Evolutionary conservation across 2,113 vertebrate species (phyloP).

Genomic region (Podiceps cristatus): DNA sequence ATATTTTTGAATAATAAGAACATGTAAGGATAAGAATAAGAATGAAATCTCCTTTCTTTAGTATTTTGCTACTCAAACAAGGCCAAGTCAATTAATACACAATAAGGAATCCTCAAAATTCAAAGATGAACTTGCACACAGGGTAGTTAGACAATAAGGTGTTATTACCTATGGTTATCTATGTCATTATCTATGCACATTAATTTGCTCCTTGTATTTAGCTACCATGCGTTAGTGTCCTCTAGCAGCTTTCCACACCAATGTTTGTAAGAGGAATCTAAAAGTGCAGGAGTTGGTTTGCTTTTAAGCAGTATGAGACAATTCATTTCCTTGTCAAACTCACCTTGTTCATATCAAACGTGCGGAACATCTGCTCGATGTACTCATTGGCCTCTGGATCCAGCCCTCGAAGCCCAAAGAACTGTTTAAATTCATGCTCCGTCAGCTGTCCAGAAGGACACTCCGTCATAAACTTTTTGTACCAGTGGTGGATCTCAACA

Average conservation of each 20-base stretch:
- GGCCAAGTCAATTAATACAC: neutral
- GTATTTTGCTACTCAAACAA: neutral
- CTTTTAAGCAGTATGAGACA: neutral
- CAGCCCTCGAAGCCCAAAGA: slow-evolving; percentile 87
- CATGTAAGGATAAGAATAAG: neutral
- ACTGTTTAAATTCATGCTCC: slow-evolving; percentile 92
- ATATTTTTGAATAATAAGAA: neutral
- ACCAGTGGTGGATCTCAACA: slow-evolving; percentile 93
- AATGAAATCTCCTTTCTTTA: neutral
- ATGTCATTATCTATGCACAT: neutral
- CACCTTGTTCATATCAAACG: slow-evolving; percentile 96
- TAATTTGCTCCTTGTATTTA: neutral
- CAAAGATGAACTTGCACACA: neutral
- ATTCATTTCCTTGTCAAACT: neutral
- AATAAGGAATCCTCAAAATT: neutral
- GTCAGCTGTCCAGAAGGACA: slow-evolving; percentile 93
- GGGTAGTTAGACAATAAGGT: neutral
- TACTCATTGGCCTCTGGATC: slow-evolving; percentile 87
- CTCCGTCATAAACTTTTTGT: slow-evolving; percentile 94
- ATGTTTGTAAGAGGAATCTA: neutral
- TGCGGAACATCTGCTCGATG: slow-evolving; percentile 94
- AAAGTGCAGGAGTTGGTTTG: neutral
- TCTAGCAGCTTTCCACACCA: neutral
- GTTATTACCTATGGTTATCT: neutral
- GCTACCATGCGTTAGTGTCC: neutral